Conservation (phyloP, 2,113 vertebrate species). For the Isichthys henryi region DNA sequence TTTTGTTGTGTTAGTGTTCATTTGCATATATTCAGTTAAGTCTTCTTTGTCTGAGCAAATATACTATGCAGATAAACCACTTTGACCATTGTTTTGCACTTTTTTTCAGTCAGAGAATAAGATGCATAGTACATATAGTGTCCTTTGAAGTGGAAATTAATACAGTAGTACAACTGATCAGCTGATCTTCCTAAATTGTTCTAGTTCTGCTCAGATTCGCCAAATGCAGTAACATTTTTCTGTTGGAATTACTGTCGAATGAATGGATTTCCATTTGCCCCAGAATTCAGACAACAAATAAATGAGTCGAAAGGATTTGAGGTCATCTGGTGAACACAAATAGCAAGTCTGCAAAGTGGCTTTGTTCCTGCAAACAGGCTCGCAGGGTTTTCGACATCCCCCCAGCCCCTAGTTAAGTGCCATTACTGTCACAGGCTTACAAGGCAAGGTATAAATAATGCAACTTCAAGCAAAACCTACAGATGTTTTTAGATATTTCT, state of each 20-base stretch:
- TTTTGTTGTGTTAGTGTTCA: neutral
- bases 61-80: neutral
- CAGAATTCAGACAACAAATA: constrained; percentile 30
- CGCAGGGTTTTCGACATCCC: constrained; percentile 49
- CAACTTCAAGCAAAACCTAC: constrained; percentile 41
- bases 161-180: neutral
- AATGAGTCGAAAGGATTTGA: constrained; percentile 46
- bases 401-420: constrained; percentile 47
- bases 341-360: constrained; percentile 53
- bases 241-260: neutral
- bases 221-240: neutral
- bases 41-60: neutral
- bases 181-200: neutral
- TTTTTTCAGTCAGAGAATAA: too few relatives aligned
- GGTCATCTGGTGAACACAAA: constrained; percentile 58
- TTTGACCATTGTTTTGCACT: neutral
- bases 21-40: neutral
- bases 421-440: constrained; percentile 53
- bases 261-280: neutral
- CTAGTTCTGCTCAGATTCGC: neutral
- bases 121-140: neutral
- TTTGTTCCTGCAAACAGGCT: constrained; percentile 55
- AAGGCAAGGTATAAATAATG: constrained; percentile 61
- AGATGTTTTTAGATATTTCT: constrained; percentile 22
- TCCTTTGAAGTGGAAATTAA: neutral